Conservation (phyloP, 1,140 invertebrate species). For the Eciton burchellii region DNA sequence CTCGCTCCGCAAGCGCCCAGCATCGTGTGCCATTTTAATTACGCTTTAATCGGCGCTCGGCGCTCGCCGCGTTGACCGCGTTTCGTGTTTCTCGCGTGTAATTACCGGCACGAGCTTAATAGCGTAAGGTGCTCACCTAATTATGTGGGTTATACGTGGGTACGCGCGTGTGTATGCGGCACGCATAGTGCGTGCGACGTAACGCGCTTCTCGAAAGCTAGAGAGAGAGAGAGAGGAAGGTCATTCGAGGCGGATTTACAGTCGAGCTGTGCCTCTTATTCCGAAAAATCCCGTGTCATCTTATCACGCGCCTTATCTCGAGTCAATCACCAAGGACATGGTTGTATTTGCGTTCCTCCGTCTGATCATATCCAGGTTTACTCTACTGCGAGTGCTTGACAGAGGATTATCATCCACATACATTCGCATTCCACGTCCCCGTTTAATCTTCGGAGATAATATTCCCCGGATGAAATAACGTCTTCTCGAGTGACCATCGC, state of each 20-base stretch:
- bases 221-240: no score
- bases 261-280: not conserved
- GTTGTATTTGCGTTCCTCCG: slow-evolving; percentile 1
- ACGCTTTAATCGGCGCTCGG: slow-evolving; percentile 16
- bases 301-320: no score
- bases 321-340: slow-evolving; percentile 4
- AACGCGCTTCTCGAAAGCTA: not conserved
- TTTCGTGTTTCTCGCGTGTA: slow-evolving; percentile 16
- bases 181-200: not conserved
- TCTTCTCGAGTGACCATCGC: not conserved
- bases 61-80: not conserved
- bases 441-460: not conserved
- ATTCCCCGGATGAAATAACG: not conserved
- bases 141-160: not conserved
- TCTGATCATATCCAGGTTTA: not conserved
- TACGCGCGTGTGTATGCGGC: not conserved
- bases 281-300: not conserved
- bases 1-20: not conserved
- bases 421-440: no score
- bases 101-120: slow-evolving; percentile 8
- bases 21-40: slow-evolving; percentile 33
- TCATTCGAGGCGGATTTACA: not conserved
- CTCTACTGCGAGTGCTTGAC: not conserved
- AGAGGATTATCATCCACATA: not conserved
- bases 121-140: slow-evolving; percentile 22